A percentile compares a stretch with the other conserved stretches of the same genome.
Conservation (phyloP, 2,888 invertebrate species). For the Nomada ruficornis region DNA sequence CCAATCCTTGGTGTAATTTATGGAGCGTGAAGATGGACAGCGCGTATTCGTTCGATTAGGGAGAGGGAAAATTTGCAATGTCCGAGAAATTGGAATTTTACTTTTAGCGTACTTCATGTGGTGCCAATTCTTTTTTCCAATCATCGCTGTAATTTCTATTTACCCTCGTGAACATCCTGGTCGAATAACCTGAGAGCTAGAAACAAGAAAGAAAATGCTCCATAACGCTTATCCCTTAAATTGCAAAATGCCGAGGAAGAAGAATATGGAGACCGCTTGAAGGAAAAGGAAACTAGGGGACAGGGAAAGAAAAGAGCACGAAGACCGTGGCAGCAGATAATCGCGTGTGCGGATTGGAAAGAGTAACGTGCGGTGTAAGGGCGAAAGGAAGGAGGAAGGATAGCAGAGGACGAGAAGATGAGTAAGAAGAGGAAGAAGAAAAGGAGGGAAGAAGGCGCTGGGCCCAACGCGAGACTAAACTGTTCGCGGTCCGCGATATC, state of each 20-base stretch:
- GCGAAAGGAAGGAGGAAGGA: conserved; percentile 11
- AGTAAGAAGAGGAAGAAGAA: conserved; percentile 22
- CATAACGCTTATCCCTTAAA: neutral
- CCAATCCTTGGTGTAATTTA: too few relatives aligned
- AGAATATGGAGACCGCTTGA: too few relatives aligned
- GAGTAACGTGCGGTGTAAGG: conserved; percentile 25
- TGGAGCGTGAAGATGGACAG: too few relatives aligned
- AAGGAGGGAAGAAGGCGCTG: conserved; percentile 50
- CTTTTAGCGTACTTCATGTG: conserved; percentile 18
- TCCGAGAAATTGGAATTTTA: neutral
- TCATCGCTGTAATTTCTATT: neutral
- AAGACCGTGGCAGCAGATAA: conserved; percentile 38
- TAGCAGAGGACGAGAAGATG: conserved; percentile 19
- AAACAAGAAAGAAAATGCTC: neutral
- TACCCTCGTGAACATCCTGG: neutral
- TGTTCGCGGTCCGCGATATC: conserved; percentile 74
- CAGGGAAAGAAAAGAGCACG: neutral
- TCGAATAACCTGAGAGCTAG: neutral
- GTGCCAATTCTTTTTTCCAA: neutral
- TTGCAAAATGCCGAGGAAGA: neutral
- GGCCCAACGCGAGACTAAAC: conserved; percentile 71
- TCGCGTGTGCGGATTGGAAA: conserved; percentile 33
- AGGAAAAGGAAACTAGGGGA: neutral
- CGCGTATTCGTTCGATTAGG: too few relatives aligned
- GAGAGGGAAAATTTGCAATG: too few relatives aligned